Evolutionary conservation across 2,113 vertebrate genomes (phyloP).

Genomic region (Sinosuthora webbiana): DNA sequence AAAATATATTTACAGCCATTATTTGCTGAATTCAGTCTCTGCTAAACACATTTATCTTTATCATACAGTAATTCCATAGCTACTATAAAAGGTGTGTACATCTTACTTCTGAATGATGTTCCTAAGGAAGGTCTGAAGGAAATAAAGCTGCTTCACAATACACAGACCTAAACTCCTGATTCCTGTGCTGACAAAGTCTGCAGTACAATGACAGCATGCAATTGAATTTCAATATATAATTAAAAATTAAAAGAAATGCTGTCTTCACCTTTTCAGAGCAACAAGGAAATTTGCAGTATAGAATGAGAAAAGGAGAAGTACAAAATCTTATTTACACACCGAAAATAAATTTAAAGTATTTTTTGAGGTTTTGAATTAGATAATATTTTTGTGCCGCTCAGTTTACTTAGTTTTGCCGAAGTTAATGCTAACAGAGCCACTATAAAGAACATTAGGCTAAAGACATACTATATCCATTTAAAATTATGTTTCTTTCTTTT

Average conservation of each 20-base stretch:
- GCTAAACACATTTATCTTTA: not conserved
- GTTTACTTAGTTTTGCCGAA: not conserved
- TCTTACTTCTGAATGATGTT: not conserved
- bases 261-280: not conserved
- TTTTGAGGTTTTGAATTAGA: not conserved
- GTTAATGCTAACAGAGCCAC: not conserved
- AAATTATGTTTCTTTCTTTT: conserved; percentile 5
- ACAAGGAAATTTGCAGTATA: not conserved
- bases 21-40: conserved; percentile 13
- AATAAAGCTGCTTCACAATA: not conserved
- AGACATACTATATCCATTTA: not conserved
- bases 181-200: not conserved
- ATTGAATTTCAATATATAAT: conserved; percentile 3
- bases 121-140: conserved; percentile 3
- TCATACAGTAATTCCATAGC: not conserved
- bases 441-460: not conserved
- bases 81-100: not conserved
- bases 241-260: conserved; percentile 15
- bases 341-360: not conserved
- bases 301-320: not conserved
- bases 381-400: not conserved
- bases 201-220: not conserved
- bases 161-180: not conserved
- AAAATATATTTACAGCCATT: not conserved
- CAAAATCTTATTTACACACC: not conserved